Base-by-base conservation (phyloP, 2,797 vertebrate genomes). In the Callimico goeldii region DNA sequence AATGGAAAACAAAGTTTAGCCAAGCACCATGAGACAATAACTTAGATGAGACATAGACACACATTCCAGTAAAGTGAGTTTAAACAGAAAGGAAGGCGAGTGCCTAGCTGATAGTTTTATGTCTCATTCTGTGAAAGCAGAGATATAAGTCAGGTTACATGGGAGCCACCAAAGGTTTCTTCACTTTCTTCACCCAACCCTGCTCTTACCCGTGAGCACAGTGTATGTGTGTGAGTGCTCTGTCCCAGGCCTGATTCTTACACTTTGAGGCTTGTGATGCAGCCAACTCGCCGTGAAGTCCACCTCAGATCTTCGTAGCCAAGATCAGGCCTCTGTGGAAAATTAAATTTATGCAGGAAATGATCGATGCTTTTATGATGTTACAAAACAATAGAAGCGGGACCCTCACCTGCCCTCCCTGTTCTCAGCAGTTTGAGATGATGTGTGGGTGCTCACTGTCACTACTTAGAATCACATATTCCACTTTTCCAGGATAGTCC, bases 181-280 rank as follows among this genome's bases (percentile, higher is more conserved):
- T 39, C 12, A 43, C 7, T 7, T 7, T 48, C 2, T 1, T 33
- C 13, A 4, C 50, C 19, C 80, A 1, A 20, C 15, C 5, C 9
- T 33, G 36, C n/a, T 24, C 76, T 48, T 50, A 1, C 30, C 30
- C 5, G 7, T 24, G 36, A 43, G 80, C 30, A 24, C 1, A 4
- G 0, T 2, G 5, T 4, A 43, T 8, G 20, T 2, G 33, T 17
- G 20, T 12, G 8, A 8, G 2, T 15, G 4, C 11, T 48, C 88
- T 33, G 58, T 30, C 36, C 39, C 50, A 4, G 3, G 7, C 41
- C n/a, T 5, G 0, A 72, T 28, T 41, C 36, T 41, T 7, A 24
- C 0, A 3, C 3, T 22, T 7, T 15, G 15, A 36, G 55, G 22
- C 12, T 64, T 4, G 0, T 17, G 4, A 14, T 57, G 24, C 26